These are phyloP conservation scores for Forbesichthys papilliferus DNA, from an alignment of 2,113 vertebrate genomes.

Conservation along the genomic window DNA sequence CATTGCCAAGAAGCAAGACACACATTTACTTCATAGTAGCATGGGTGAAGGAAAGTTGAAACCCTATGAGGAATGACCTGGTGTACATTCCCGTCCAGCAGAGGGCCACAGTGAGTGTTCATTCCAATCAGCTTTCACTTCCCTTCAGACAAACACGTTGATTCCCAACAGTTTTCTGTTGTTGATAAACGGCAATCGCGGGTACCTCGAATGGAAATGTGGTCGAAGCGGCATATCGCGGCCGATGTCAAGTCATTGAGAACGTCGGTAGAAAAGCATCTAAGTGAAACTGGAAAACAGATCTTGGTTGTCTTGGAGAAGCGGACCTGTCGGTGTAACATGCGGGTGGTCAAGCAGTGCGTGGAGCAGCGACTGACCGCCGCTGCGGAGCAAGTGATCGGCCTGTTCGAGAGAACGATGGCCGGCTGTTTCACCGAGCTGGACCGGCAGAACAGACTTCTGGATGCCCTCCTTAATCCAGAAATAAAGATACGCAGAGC, in stretches of 20 bases:
- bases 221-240: neutral
- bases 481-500: constrained; percentile 32
- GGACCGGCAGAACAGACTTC: constrained; percentile 27
- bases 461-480: constrained; percentile 42
- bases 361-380: constrained; percentile 17
- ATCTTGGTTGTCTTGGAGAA: constrained; percentile 19
- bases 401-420: constrained; percentile 38
- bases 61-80: too few relatives aligned
- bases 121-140: too few relatives aligned
- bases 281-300: constrained; percentile 31
- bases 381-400: constrained; percentile 24
- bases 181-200: constrained; percentile 16
- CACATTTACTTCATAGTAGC: too few relatives aligned
- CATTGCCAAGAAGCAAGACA: too few relatives aligned
- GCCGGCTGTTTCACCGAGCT: constrained; percentile 13
- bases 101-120: neutral
- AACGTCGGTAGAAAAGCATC: constrained; percentile 16
- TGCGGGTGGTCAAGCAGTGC: constrained; percentile 21
- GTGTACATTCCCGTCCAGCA: neutral
- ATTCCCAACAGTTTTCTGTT: neutral
- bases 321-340: neutral
- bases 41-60: too few relatives aligned
- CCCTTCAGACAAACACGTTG: neutral
- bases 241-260: neutral
- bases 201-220: constrained; percentile 19